Conservation (phyloP, 2,797 vertebrate genomes). For the Alectoris magna region DNA sequence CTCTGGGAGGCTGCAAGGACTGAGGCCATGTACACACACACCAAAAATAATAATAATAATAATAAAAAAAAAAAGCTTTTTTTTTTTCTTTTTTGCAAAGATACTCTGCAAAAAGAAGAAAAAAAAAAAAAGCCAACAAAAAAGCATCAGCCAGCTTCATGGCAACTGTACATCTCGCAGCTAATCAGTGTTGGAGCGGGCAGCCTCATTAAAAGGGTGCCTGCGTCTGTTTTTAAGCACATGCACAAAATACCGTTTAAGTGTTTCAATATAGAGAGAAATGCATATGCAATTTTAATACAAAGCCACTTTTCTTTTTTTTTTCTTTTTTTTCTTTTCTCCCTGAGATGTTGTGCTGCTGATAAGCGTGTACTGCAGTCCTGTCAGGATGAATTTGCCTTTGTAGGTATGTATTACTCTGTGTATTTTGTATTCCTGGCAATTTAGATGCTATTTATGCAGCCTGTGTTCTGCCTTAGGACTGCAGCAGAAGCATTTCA, state of each 20-base stretch:
- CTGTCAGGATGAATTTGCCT: conserved; percentile 73
- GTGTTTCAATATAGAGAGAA: conserved; percentile 56
- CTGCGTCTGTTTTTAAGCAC: conserved; percentile 50
- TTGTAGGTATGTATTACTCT: conserved; percentile 73
- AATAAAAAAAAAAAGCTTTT: neutral
- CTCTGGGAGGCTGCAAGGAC: conserved; percentile 72
- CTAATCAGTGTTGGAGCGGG: conserved; percentile 69
- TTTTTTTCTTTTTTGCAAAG: conserved; percentile 7
- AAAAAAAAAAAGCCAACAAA: neutral
- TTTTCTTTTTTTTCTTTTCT: neutral
- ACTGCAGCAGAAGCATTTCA: conserved; percentile 74
- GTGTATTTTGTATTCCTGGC: conserved; percentile 70
- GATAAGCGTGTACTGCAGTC: conserved; percentile 69
- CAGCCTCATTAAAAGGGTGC: conserved; percentile 54
- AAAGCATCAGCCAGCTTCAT: conserved; percentile 62
- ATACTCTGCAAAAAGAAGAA: conserved; percentile 2
- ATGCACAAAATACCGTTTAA: conserved; percentile 50
- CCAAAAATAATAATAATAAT: no score
- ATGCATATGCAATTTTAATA: neutral
- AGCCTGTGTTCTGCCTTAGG: conserved; percentile 72
- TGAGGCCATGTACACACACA: conserved; percentile 64
- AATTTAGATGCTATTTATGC: conserved; percentile 75
- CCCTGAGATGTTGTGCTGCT: conserved; percentile 64
- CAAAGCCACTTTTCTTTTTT: conserved; percentile 16
- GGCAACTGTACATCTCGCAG: conserved; percentile 60